A percentile compares a stretch with the other conserved stretches of the same genome.
Conservation (phyloP, 2,797 vertebrate species). For the Falco naumanni region DNA sequence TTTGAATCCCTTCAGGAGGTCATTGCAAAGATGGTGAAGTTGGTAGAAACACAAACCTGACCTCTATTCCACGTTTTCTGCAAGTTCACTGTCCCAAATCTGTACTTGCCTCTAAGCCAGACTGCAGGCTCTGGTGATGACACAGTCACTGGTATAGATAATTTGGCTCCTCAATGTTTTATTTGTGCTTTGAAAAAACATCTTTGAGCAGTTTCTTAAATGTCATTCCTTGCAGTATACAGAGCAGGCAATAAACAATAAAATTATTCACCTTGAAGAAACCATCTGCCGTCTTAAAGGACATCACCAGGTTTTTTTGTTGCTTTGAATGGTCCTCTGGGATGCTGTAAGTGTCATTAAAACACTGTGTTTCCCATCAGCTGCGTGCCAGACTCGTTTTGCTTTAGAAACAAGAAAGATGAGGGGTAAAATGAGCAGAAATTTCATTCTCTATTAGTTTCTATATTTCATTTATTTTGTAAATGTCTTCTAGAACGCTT, state of each 20-base stretch:
- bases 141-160: constrained; percentile 45
- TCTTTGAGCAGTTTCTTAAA: constrained; percentile 41
- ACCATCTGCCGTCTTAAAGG: constrained; percentile 71
- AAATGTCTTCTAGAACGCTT: accelerated
- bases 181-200: constrained; percentile 19
- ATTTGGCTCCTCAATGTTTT: constrained; percentile 58
- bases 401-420: neutral
- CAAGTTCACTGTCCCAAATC: neutral
- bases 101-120: neutral
- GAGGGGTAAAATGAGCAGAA: constrained; percentile 20
- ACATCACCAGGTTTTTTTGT: constrained; percentile 16
- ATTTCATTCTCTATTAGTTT: neutral
- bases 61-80: neutral
- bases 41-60: neutral
- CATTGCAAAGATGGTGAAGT: neutral
- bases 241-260: constrained; percentile 58
- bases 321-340: constrained; percentile 38
- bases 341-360: constrained; percentile 37
- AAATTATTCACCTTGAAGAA: constrained; percentile 76
- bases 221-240: constrained; percentile 5
- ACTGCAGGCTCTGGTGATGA: neutral
- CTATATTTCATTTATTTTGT: neutral
- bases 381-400: neutral
- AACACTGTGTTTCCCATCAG: neutral
- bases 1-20: neutral